Base-by-base conservation (phyloP, 2,113 vertebrate genomes). In the Litocranius walleri region DNA sequence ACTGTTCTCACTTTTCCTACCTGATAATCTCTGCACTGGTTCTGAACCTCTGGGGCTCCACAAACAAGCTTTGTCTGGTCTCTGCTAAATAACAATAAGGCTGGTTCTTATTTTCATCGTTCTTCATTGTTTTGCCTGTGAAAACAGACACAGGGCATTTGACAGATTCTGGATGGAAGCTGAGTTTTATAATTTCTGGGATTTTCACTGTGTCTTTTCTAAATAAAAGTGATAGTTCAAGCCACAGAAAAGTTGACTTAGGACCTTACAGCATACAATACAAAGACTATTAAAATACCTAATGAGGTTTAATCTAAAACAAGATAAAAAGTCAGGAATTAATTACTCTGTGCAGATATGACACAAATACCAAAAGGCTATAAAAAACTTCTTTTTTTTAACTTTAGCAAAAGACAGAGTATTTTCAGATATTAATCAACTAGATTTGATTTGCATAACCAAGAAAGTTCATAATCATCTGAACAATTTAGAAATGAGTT, bases 321-420 rank as follows among this genome's bases (percentile, higher is more conserved):
- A 97, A 96, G 71, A 80, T 80, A 83, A 88, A 92, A 71, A 61
- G 25, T 56, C 56, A 97, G 17, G 27, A 90, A 52, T 88, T 88
- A 95, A 93, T 62, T 80, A 57, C 3, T 78, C 56, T 83, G 43
- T 74, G 21, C 25, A 87, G 14, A 71, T 62, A 57, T 52, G 43
- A 80, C 43, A 92, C 91, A 82, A 87, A 56, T 61, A 7, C 14
- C 77, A 89, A 84, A 33, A 45, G 21, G 52, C 62, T 61, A 56
- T 21, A 85, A 93, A 94, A 59, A 27, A 59, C 25, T 12, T 57
- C 8, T 57, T 59, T 27, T 59, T 57, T 59, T 91, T 86, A 96
- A 62, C 15, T 91, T 91, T 54, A 57, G 50, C 4, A 89, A 25
- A 86, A 95, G 11, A 64, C 8, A 96, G 6, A 86, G 78, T 78